These are phyloP conservation scores for Argentina silus DNA, from an alignment of 2,797 vertebrate species.

Conservation along the genomic window DNA sequence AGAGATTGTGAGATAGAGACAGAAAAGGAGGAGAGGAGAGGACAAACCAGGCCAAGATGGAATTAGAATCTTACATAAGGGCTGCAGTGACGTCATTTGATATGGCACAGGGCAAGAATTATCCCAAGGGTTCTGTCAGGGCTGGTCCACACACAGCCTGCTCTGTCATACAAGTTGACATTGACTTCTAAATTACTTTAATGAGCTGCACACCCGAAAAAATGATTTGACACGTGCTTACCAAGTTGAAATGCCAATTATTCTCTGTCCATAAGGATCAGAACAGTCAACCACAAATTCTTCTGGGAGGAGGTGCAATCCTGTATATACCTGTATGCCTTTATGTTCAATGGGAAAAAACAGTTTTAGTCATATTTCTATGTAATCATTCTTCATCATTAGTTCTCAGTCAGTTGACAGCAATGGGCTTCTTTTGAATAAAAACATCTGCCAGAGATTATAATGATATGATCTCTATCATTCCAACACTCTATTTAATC, in stretches of 20 bases:
- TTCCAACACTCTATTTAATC: neutral
- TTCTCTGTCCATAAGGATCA: neutral
- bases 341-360: neutral
- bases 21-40: constrained; percentile 16
- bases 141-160: constrained; percentile 27
- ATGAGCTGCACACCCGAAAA: constrained; percentile 43
- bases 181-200: constrained; percentile 56
- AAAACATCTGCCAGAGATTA: neutral
- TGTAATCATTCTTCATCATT: neutral
- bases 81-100: constrained; percentile 42
- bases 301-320: neutral
- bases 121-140: constrained; percentile 43
- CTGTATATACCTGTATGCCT: neutral
- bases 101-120: constrained; percentile 26
- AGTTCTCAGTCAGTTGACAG: neutral
- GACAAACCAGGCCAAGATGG: constrained; percentile 52
- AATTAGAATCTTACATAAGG: constrained; percentile 67
- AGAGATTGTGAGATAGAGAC: constrained; percentile 11
- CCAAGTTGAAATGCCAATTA: neutral
- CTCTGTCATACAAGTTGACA: constrained; percentile 62
- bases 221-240: neutral
- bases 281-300: neutral
- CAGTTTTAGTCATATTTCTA: neutral
- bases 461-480: too few species aligned
- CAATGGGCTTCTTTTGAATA: neutral